Evolutionary conservation across 2,113 vertebrate genomes (phyloP).

Genomic region (Dasyurus viverrinus): DNA sequence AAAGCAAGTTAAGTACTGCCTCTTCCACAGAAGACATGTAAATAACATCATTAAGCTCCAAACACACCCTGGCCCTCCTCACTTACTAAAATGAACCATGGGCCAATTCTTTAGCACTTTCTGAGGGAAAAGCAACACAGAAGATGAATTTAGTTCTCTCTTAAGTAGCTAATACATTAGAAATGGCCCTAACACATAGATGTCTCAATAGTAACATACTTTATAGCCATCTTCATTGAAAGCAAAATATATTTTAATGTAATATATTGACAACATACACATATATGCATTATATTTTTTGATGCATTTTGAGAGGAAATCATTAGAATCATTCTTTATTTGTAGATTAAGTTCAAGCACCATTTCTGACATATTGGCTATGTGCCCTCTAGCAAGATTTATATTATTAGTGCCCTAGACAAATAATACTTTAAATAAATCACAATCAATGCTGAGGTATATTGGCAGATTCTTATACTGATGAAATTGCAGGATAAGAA

Average conservation of each 20-base stretch:
- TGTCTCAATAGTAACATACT: neutral
- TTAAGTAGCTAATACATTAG: neutral
- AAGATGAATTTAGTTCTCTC: neutral
- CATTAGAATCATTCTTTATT: neutral
- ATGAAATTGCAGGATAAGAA: neutral
- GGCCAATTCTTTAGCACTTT: neutral
- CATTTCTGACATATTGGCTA: neutral
- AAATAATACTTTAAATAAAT: neutral
- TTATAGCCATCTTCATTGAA: neutral
- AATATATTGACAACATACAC: neutral
- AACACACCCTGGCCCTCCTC: neutral
- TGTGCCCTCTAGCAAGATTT: neutral
- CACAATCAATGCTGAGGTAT: neutral
- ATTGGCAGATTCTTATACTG: neutral
- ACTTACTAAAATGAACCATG: slow-evolving; percentile 19
- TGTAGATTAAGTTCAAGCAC: neutral
- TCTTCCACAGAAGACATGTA: slow-evolving; percentile 57
- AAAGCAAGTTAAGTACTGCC: slow-evolving; percentile 44
- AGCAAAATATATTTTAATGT: neutral
- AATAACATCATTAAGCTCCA: slow-evolving; percentile 66
- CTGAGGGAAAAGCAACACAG: neutral
- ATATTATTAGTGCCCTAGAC: neutral
- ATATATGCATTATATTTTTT: neutral
- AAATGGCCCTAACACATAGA: neutral
- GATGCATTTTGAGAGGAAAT: neutral